These are phyloP conservation scores for Borostomias antarcticus DNA, from an alignment of 2,797 vertebrate genomes.

Conservation along the genomic window DNA sequence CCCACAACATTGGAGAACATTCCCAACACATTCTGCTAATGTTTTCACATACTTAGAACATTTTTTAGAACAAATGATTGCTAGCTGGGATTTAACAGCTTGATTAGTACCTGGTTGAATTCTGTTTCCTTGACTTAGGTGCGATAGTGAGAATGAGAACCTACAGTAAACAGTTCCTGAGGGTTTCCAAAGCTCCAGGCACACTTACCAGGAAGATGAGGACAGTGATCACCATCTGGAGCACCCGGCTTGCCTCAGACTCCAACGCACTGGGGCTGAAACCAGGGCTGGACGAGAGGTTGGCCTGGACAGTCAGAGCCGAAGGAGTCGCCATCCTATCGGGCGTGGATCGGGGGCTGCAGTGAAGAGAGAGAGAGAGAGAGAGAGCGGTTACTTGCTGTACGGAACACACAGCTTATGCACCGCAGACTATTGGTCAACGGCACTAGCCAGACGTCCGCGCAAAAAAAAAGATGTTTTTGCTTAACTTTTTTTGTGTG, in stretches of 20 bases:
- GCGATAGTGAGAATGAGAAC: background rate
- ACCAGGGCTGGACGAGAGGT: background rate
- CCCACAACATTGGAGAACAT: no score
- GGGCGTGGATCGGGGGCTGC: slow-evolving; percentile 1
- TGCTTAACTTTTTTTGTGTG: background rate
- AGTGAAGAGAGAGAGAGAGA: slow-evolving; percentile 20
- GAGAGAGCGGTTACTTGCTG: background rate
- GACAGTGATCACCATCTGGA: slow-evolving; percentile 63
- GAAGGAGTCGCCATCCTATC: slow-evolving; percentile 18
- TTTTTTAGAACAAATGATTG: no score
- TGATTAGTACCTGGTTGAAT: background rate
- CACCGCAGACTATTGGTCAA: no score
- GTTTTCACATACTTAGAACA: no score
- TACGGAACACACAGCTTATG: background rate
- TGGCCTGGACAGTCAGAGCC: background rate
- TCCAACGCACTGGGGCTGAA: slow-evolving; percentile 11
- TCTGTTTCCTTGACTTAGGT: background rate
- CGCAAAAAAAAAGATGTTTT: no score
- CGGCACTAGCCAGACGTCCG: no score
- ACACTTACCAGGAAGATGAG: slow-evolving; percentile 71
- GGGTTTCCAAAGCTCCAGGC: background rate
- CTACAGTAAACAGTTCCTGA: background rate
- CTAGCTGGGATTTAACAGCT: no score
- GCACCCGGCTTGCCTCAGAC: slow-evolving; percentile 5
- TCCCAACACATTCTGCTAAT: no score